phyloP scores from a whole-genome alignment of 2,888 invertebrate species.

The Neocrepidodera transversa region DNA sequence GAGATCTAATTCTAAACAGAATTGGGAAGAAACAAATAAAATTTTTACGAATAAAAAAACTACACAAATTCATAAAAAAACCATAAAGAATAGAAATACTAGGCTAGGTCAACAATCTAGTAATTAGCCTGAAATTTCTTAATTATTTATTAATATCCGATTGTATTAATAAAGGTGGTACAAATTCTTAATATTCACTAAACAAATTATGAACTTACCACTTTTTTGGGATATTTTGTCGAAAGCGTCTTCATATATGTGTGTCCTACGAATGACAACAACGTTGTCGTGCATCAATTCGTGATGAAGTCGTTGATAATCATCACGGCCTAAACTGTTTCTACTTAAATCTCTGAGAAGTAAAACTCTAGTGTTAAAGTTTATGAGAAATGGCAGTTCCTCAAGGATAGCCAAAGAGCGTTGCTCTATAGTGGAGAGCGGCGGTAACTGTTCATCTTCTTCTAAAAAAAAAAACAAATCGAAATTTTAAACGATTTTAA shows the following conservation, averaged over 20 bases:
- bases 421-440: slow-evolving; percentile 85
- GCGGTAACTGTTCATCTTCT: slow-evolving; percentile 81
- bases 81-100: neutral
- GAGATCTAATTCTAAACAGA: slow-evolving; percentile 85
- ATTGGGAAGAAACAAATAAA: too few species aligned
- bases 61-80: too few species aligned
- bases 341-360: slow-evolving; percentile 77
- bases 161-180: too few species aligned
- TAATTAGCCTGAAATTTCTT: too few species aligned
- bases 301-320: slow-evolving; percentile 53
- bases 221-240: slow-evolving; percentile 90
- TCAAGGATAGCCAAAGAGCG: slow-evolving; percentile 86
- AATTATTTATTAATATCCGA: too few species aligned
- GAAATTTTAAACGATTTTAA: neutral
- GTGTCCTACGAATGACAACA: slow-evolving; percentile 82
- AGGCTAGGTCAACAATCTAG: neutral
- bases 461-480: slow-evolving; percentile 46
- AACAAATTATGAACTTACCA: slow-evolving; percentile 68
- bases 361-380: slow-evolving; percentile 88
- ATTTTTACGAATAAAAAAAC: too few species aligned
- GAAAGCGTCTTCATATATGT: slow-evolving; percentile 98
- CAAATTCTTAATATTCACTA: neutral
- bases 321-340: slow-evolving; percentile 55
- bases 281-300: slow-evolving; percentile 55
- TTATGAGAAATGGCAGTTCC: slow-evolving; percentile 93